Base-by-base conservation (phyloP, 2,888 invertebrate species). In the Melanostoma mellinum region DNA sequence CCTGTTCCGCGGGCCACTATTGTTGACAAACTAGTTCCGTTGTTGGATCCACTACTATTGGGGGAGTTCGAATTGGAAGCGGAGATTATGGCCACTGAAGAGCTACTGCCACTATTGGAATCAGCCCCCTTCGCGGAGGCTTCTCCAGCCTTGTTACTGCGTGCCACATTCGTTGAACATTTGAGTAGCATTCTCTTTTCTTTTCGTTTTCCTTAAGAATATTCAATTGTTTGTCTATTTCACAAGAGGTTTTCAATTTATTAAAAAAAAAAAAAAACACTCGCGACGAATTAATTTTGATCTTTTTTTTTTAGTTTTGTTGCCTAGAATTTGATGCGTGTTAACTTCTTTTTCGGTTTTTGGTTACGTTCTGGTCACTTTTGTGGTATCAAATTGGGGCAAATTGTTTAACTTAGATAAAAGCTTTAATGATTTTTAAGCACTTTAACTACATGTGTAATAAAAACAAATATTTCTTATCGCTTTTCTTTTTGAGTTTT, bases 1-100 rank as follows among this genome's bases (percentile, higher is more conserved):
- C 85, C 85, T 85, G 85, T 85, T 85, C 85, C 85, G 46, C 85
- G 85, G 42, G 81, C 73, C 50, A 85, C 71, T 61, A 63, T 58
- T 73, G 72, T 69, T 80, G 76, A 69, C 63, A 63, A 69, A 80
- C 85, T 81, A 46, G 85, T 73, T 85, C 81, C 85, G 53, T 73
- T 69, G 68, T 63, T 74, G n/a, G 44, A 35, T n/a, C 38, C 42
- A 30, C 20, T 20, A 20, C 20, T 20, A 20, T 20, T 40, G 58
- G 30, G 32, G 36, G 72, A 72, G 50, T 67, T 72, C 65, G 60
- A 69, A 69, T 55, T 76, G 61, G 78, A 72, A 60, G 46, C 60
- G 36, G 82, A 77, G 58, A 69, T 77, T 32, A 46, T 77, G 44
- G 33, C 53, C 33, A 48, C 42, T 9, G 81, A 58, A 40, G 69